phyloP scores from a whole-genome alignment of 2,797 vertebrate species.

The Tapera naevia region DNA sequence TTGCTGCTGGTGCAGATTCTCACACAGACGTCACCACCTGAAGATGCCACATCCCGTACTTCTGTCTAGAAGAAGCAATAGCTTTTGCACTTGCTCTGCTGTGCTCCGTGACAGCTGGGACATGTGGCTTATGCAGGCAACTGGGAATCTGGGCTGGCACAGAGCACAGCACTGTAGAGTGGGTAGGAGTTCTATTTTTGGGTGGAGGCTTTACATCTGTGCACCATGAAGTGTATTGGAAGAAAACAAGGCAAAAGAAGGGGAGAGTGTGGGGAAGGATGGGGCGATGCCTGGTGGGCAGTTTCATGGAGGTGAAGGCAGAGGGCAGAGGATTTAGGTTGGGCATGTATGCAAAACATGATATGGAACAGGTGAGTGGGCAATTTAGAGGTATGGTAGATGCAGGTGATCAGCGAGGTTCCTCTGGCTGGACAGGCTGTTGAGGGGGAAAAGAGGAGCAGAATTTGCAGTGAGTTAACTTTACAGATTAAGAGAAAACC shows the following conservation, averaged over 20 bases:
- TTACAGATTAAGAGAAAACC: background rate
- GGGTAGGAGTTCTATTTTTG: background rate
- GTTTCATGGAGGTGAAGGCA: background rate
- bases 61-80: background rate
- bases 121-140: rapidly evolving
- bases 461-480: background rate
- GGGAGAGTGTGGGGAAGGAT: background rate
- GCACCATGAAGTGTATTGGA: background rate
- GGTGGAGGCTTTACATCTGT: background rate
- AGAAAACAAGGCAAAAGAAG: background rate
- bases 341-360: background rate
- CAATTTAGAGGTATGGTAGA: background rate
- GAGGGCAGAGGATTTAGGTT: background rate
- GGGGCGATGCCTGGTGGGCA: background rate
- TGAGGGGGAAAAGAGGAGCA: background rate
- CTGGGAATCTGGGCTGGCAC: background rate
- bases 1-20: background rate
- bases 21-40: background rate
- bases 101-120: background rate
- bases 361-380: background rate
- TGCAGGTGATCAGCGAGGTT: background rate
- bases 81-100: background rate
- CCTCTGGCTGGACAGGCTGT: background rate
- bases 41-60: no score
- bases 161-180: background rate